These are phyloP conservation scores for Stomatorhinus walkeri DNA, from an alignment of 2,797 vertebrate genomes.

Conservation along the genomic window DNA sequence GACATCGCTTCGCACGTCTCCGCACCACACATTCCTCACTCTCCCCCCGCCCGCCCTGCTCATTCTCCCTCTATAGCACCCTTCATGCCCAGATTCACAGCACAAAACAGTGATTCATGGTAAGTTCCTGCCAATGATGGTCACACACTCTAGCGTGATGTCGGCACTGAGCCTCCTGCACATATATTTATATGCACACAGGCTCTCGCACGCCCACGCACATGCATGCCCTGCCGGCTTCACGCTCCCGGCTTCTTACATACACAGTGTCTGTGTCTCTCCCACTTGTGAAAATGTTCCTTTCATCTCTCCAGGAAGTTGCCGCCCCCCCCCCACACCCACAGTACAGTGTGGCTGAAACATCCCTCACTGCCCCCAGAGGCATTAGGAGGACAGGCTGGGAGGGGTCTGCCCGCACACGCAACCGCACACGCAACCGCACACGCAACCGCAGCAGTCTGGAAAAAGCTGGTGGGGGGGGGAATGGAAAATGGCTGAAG, in stretches of 20 bases:
- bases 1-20: constrained; percentile 62
- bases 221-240: constrained; percentile 34
- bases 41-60: constrained; percentile 25
- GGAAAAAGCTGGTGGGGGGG: background rate
- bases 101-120: constrained; percentile 67
- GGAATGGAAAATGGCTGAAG: background rate
- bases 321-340: background rate
- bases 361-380: constrained; percentile 4
- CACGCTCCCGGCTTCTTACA: constrained; percentile 42
- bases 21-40: constrained; percentile 64
- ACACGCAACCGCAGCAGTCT: constrained; percentile 21
- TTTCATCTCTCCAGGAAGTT: constrained; percentile 11
- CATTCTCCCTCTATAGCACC: constrained; percentile 56
- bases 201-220: constrained; percentile 32
- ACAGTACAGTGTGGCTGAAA: background rate
- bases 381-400: background rate
- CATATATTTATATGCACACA: background rate
- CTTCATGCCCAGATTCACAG: constrained; percentile 56
- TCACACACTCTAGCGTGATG: constrained; percentile 37
- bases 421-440: constrained; percentile 23
- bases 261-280: constrained; percentile 7
- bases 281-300: constrained; percentile 10
- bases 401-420: background rate
- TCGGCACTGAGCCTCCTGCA: constrained; percentile 33
- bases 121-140: constrained; percentile 50